These are phyloP conservation scores for Erynnis tages DNA, from an alignment of 2,888 invertebrate genomes.

Conservation along the genomic window DNA sequence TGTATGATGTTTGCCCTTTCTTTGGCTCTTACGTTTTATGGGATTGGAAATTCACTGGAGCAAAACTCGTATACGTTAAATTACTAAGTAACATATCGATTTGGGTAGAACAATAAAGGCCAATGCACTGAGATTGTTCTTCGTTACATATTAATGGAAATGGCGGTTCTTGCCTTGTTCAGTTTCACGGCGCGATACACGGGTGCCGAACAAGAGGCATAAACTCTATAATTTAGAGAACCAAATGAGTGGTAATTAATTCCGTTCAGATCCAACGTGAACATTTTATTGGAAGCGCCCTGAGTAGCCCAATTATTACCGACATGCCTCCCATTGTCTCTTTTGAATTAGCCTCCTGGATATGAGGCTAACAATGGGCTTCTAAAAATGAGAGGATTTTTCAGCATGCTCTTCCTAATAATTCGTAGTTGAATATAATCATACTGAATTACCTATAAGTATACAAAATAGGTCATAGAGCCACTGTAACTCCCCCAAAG, in stretches of 20 bases:
- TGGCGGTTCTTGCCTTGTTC: slow-evolving; percentile 39
- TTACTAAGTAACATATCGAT: slow-evolving; percentile 65
- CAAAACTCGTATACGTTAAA: slow-evolving; percentile 40
- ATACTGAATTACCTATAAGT: too few species aligned
- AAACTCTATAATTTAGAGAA: slow-evolving; percentile 24
- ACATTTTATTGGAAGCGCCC: slow-evolving; percentile 15
- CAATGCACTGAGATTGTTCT: slow-evolving; percentile 56
- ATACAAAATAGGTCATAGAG: too few species aligned
- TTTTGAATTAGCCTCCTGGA: too few species aligned
- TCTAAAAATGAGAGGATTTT: too few species aligned
- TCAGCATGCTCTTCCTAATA: too few species aligned
- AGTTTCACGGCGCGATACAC: slow-evolving; percentile 20
- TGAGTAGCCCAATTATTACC: slow-evolving; percentile 17
- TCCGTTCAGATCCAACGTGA: slow-evolving; percentile 14
- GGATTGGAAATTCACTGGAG: slow-evolving; percentile 23
- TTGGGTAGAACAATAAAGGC: slow-evolving; percentile 50
- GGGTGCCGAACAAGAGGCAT: slow-evolving; percentile 31
- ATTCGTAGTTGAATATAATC: too few species aligned
- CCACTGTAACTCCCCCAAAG: too few species aligned
- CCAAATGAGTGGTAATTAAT: slow-evolving; percentile 24
- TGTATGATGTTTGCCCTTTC: slow-evolving; percentile 27
- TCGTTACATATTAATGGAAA: slow-evolving; percentile 55
- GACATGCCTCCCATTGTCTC: neutral
- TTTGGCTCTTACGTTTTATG: slow-evolving; percentile 19
- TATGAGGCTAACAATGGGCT: neutral